These are phyloP conservation scores for Bellardia pandia DNA, from an alignment of 2,888 invertebrate genomes.

Conservation along the genomic window DNA sequence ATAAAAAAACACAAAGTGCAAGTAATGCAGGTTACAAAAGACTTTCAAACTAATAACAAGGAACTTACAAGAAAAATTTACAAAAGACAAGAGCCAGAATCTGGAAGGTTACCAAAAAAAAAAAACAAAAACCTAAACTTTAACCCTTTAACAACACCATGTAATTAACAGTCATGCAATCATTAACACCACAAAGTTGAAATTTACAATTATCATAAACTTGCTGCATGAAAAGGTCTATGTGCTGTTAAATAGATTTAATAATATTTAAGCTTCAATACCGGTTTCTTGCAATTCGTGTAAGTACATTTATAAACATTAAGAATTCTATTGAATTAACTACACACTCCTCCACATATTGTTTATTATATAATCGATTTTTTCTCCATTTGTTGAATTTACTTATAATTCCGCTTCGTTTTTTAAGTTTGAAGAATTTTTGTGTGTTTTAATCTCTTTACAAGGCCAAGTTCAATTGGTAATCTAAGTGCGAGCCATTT, in stretches of 20 bases:
- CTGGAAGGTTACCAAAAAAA: conserved; percentile 9
- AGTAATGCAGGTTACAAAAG: conserved; percentile 42
- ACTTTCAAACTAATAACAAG: too few relatives aligned
- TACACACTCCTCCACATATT: conserved; percentile 51
- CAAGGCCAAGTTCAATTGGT: conserved; percentile 68
- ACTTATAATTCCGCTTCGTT: conserved; percentile 42
- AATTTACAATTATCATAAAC: not conserved
- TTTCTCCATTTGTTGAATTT: conserved; percentile 3
- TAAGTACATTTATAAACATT: not conserved
- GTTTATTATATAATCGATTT: conserved; percentile 28
- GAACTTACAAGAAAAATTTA: not conserved
- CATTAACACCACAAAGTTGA: not conserved
- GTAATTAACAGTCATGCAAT: not conserved
- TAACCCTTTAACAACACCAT: not conserved
- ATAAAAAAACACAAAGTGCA: conserved; percentile 37
- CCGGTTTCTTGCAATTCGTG: conserved; percentile 32
- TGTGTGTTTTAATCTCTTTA: conserved; percentile 57
- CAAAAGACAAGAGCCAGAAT: conserved; percentile 1
- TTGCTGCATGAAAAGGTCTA: not conserved
- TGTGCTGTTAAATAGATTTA: not conserved
- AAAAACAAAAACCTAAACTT: not conserved
- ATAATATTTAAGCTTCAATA: conserved; percentile 2
- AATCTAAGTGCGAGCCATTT: conserved; percentile 6
- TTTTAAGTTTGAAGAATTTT: conserved; percentile 47
- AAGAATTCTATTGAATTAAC: conserved; percentile 15